These are phyloP conservation scores for Delphinus delphis DNA, from an alignment of 2,113 vertebrate species.

Conservation along the genomic window DNA sequence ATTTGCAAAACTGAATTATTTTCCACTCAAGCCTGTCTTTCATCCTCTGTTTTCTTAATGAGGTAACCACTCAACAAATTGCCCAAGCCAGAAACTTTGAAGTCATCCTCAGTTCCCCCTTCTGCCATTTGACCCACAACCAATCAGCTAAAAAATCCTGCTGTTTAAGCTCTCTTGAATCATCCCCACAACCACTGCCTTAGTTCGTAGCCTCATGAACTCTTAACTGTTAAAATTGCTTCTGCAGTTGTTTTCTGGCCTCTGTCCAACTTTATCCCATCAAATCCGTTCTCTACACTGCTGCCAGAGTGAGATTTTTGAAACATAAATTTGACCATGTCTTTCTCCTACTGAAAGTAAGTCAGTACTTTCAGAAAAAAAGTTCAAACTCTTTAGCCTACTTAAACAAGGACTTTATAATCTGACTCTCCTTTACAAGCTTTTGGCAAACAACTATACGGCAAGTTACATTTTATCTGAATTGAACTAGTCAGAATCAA, in stretches of 20 bases:
- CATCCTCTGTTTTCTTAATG: conserved; percentile 28
- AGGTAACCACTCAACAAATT: not conserved
- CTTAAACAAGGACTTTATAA: not conserved
- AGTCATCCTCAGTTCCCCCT: not conserved
- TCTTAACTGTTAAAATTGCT: not conserved
- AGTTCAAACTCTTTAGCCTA: not conserved
- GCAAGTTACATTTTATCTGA: conserved; percentile 29
- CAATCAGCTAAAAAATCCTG: not conserved
- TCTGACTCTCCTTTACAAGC: not conserved
- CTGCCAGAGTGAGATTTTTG: conserved; percentile 19
- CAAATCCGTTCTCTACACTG: not conserved
- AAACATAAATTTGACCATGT: not conserved
- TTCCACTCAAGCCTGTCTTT: not conserved
- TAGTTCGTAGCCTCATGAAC: not conserved
- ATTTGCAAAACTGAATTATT: conserved; percentile 26
- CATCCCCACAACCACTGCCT: not conserved
- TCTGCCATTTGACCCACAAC: not conserved
- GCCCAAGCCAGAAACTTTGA: conserved; percentile 19
- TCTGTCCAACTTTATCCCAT: not conserved
- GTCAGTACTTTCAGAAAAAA: not conserved
- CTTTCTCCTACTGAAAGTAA: conserved; percentile 28
- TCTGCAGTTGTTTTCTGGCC: not conserved
- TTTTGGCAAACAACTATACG: not conserved
- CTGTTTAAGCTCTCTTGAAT: not conserved
- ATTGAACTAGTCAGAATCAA: conserved; percentile 23